Conservation (phyloP, 2,113 vertebrate species). For the Cyprinodon brontotheroides region DNA sequence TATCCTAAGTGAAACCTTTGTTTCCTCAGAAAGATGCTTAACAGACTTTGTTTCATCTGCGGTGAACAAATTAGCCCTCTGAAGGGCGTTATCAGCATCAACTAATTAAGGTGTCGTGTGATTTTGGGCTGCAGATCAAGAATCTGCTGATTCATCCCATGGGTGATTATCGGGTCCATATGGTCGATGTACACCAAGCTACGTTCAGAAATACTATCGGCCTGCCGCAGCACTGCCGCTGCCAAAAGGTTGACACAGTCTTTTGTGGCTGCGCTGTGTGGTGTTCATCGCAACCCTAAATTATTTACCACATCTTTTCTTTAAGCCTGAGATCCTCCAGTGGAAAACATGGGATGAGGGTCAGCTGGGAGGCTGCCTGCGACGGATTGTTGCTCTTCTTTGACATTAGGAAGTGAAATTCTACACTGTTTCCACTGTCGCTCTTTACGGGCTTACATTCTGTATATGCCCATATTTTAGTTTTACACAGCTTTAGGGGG, state of each 20-base stretch:
- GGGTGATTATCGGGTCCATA: conserved; percentile 83
- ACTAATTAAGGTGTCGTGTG: conserved; percentile 82
- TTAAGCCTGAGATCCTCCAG: conserved; percentile 71
- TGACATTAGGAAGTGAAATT: conserved; percentile 81
- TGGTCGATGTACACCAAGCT: conserved; percentile 79
- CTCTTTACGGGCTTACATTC: conserved; percentile 62
- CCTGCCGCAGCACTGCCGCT: conserved; percentile 41
- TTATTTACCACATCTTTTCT: conserved; percentile 87
- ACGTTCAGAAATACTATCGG: conserved; percentile 76
- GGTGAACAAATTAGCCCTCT: conserved; percentile 65
- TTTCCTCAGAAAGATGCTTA: conserved; percentile 15
- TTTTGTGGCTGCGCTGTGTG: conserved; percentile 76
- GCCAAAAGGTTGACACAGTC: conserved; percentile 82
- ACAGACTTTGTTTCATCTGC: conserved; percentile 59
- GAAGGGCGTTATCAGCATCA: conserved; percentile 72
- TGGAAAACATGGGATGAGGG: conserved; percentile 79
- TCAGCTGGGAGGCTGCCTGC: conserved; percentile 84
- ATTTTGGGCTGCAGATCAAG: conserved; percentile 82
- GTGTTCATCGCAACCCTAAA: conserved; percentile 81
- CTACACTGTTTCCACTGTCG: conserved; percentile 78
- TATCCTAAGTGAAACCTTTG: conserved; percentile 31
- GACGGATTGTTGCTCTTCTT: conserved; percentile 64
- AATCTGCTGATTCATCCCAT: conserved; percentile 79
- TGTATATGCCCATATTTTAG: conserved; percentile 71
- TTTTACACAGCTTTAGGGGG: conserved; percentile 53